These are phyloP conservation scores for Lydus trimaculatus DNA, from an alignment of 2,888 invertebrate genomes.

Conservation along the genomic window DNA sequence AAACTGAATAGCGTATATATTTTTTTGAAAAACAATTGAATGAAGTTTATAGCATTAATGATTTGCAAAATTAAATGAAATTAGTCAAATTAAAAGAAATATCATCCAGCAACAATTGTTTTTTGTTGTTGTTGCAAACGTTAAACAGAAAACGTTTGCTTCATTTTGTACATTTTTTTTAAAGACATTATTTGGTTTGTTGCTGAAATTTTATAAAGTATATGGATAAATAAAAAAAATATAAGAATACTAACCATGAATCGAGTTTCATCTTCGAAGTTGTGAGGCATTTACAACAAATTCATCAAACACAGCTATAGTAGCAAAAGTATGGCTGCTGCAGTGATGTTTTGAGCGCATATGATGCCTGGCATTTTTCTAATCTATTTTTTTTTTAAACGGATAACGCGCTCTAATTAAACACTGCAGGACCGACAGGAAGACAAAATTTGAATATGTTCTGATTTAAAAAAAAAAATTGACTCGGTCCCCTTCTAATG, in stretches of 20 bases:
- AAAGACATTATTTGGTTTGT: background rate
- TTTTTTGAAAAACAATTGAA: constrained; percentile 4
- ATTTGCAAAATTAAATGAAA: constrained; percentile 9
- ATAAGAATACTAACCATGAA: constrained; percentile 51
- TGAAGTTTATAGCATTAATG: constrained; percentile 13
- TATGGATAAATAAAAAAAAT: constrained; percentile 31
- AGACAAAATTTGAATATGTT: constrained; percentile 42
- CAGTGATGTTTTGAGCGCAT: constrained; percentile 46
- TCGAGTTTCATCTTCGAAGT: constrained; percentile 49
- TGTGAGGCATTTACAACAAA: constrained; percentile 45
- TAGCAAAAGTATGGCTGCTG: constrained; percentile 51
- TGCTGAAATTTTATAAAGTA: background rate
- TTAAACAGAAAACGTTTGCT: background rate
- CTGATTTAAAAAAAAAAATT: background rate
- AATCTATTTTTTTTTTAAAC: constrained; percentile 20
- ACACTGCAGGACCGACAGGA: constrained; percentile 56
- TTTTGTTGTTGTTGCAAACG: background rate
- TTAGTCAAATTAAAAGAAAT: constrained; percentile 1
- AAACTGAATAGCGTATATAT: too few species aligned
- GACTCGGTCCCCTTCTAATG: constrained; percentile 15
- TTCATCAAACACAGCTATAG: constrained; percentile 46
- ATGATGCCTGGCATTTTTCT: constrained; percentile 26
- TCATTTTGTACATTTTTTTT: background rate
- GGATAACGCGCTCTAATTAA: constrained; percentile 37
- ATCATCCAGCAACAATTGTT: constrained; percentile 11